Conservation (phyloP, 2,113 vertebrate genomes). For the Erpornis zantholeuca region DNA sequence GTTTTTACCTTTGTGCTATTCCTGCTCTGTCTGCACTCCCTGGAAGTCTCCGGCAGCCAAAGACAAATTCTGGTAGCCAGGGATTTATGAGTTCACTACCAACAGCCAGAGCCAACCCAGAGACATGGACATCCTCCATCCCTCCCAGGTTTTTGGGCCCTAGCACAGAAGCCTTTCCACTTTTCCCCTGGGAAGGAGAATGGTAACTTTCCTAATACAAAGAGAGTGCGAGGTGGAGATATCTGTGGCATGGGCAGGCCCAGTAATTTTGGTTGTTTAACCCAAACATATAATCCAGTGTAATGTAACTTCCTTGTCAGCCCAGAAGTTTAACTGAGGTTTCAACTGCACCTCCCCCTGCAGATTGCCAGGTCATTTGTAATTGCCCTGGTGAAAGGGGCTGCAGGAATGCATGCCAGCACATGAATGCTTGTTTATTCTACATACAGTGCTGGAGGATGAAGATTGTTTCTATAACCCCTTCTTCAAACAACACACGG, state of each 20-base stretch:
- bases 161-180: neutral
- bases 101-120: neutral
- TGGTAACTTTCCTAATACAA: fast-evolving
- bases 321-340: neutral
- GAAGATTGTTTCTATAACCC: neutral
- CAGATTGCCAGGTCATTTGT: neutral
- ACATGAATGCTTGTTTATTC: neutral
- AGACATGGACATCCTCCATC: neutral
- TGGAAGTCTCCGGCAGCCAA: neutral
- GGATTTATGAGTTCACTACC: neutral
- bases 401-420: neutral
- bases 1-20: constrained; percentile 23
- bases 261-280: neutral
- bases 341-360: neutral
- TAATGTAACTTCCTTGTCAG: neutral
- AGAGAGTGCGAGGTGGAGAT: neutral
- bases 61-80: neutral
- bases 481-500: neutral
- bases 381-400: neutral
- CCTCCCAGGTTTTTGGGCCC: neutral
- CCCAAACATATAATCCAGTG: neutral
- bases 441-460: neutral
- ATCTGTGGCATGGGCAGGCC: neutral
- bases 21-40: neutral
- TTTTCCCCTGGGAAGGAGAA: neutral